Evolutionary conservation across 2,888 invertebrate species (phyloP).

Genomic region (Apomyelois bistriatella): DNA sequence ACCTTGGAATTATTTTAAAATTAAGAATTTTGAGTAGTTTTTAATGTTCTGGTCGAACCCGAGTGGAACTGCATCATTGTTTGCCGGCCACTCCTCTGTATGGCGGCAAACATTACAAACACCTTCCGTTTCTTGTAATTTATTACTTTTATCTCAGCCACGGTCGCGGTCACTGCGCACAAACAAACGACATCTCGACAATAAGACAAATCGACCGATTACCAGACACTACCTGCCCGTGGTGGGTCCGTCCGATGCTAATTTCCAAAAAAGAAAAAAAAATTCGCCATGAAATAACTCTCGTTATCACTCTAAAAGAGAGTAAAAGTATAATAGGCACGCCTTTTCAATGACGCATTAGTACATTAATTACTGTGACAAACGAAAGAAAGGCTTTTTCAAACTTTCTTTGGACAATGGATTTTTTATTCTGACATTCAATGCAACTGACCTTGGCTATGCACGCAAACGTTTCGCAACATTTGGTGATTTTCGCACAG

Average conservation of each 20-base stretch:
- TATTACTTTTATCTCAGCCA: slow-evolving; percentile 76
- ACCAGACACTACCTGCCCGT: slow-evolving; percentile 71
- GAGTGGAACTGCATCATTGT: slow-evolving; percentile 39
- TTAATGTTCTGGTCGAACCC: slow-evolving; percentile 29
- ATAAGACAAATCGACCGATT: slow-evolving; percentile 78
- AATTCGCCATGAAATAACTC: slow-evolving; percentile 45
- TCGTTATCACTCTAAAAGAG: slow-evolving; percentile 59
- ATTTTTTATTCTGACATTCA: slow-evolving; percentile 41
- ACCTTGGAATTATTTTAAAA: not conserved
- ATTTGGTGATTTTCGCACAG: slow-evolving; percentile 68
- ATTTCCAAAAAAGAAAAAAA: slow-evolving; percentile 37
- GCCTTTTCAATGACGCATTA: slow-evolving; percentile 49
- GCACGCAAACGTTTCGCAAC: slow-evolving; percentile 58
- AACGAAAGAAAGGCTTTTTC: slow-evolving; percentile 57
- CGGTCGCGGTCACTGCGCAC: slow-evolving; percentile 71
- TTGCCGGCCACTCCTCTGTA: slow-evolving; percentile 51
- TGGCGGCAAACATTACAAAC: slow-evolving; percentile 62
- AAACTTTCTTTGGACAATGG: slow-evolving; percentile 51
- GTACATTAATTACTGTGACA: slow-evolving; percentile 69
- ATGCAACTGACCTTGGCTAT: slow-evolving; percentile 61
- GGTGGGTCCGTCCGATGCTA: slow-evolving; percentile 67
- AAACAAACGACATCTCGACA: slow-evolving; percentile 74
- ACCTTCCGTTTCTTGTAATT: slow-evolving; percentile 75
- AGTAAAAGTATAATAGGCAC: slow-evolving; percentile 64
- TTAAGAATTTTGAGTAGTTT: slow-evolving; percentile 30